Percentiles rank a stretch among this genome's conserved stretches.
These are phyloP conservation scores for Penaeus vannamei DNA, from an alignment of 1,140 invertebrate genomes.

Conservation along the genomic window DNA sequence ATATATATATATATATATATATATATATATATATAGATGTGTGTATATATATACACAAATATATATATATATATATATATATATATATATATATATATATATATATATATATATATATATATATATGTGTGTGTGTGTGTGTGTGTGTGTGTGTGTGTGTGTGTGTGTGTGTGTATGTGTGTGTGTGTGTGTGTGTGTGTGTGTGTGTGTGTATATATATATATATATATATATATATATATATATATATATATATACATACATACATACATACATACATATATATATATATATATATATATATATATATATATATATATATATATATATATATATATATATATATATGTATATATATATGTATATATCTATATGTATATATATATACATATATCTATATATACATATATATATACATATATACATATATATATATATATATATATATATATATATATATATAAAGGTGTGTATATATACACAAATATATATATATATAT, in stretches of 20 bases:
- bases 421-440: slow-evolving; percentile 50
- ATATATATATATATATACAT: slow-evolving; percentile 48
- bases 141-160: slow-evolving; percentile 26
- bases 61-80: not conserved
- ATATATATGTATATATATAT: slow-evolving; percentile 43
- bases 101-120: slow-evolving; percentile 22
- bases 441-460: slow-evolving; percentile 40
- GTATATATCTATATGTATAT: slow-evolving; percentile 41
- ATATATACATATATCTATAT: slow-evolving; percentile 41
- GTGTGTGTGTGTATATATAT: slow-evolving; percentile 32
- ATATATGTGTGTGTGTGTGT: slow-evolving; percentile 32
- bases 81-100: slow-evolving; percentile 1
- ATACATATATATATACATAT: slow-evolving; percentile 46
- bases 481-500: too few relatives aligned
- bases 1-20: too few relatives aligned
- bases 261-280: slow-evolving; percentile 43
- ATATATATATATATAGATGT: too few relatives aligned
- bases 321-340: slow-evolving; percentile 27
- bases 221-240: slow-evolving; percentile 47
- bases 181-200: slow-evolving; percentile 9
- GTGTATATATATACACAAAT: too few relatives aligned
- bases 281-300: slow-evolving; percentile 43
- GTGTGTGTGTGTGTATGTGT: slow-evolving; percentile 23
- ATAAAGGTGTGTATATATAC: not conserved
- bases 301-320: slow-evolving; percentile 5